phyloP scores from a whole-genome alignment of 2,113 vertebrate species.

The Cephalopterus ornatus region DNA sequence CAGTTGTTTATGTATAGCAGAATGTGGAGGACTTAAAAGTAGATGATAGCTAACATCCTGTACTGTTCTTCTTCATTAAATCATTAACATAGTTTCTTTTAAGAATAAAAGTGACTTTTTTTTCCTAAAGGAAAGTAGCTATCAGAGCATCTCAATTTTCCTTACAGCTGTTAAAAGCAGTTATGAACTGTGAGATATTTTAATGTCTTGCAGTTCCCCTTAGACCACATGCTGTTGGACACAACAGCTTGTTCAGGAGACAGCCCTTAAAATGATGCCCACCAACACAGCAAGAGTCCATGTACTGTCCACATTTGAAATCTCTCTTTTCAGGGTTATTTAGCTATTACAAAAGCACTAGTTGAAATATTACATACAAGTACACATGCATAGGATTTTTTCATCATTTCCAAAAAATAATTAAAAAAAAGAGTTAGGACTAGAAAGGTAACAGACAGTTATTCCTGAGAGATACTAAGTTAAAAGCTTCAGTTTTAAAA shows the following conservation, averaged over 20 bases:
- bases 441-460: constrained; percentile 7
- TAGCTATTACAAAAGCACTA: not conserved
- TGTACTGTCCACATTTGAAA: not conserved
- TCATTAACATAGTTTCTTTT: not conserved
- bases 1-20: not conserved
- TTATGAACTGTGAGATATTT: constrained; percentile 7
- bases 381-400: not conserved
- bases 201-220: not conserved
- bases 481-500: not conserved
- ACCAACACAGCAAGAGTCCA: not conserved
- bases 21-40: not conserved
- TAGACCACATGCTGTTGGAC: not conserved
- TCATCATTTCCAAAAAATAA: not conserved
- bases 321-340: not conserved
- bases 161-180: not conserved
- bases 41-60: constrained; percentile 1
- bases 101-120: not conserved
- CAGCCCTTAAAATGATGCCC: not conserved
- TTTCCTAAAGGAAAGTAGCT: not conserved
- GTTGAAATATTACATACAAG: not conserved
- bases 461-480: not conserved
- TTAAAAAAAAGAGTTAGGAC: not conserved
- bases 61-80: not conserved
- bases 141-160: not conserved
- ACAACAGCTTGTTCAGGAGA: not conserved